phyloP scores from a whole-genome alignment of 2,797 vertebrate genomes.

The Choloepus didactylus region DNA sequence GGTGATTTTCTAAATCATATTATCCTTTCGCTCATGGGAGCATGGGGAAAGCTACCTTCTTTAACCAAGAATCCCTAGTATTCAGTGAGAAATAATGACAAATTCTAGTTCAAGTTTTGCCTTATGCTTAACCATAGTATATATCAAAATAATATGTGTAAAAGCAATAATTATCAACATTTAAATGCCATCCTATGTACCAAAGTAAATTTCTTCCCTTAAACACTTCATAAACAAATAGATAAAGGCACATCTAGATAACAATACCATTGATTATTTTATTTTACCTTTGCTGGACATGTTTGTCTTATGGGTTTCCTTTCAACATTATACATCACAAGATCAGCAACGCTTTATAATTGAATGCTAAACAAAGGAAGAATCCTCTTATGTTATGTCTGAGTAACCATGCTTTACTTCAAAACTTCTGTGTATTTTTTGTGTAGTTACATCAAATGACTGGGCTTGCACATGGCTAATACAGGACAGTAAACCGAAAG shows the following conservation, averaged over 20 bases:
- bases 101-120: background rate
- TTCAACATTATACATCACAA: background rate
- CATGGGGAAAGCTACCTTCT: background rate
- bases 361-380: too few species aligned
- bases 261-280: too few species aligned
- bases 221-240: background rate
- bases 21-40: background rate
- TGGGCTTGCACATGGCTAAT: background rate
- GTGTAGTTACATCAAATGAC: background rate
- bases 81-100: background rate
- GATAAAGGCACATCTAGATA: background rate
- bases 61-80: too few species aligned
- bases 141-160: too few species aligned
- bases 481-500: too few species aligned
- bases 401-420: accelerated
- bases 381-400: background rate
- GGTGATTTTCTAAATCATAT: background rate
- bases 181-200: background rate
- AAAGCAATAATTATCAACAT: background rate
- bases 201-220: background rate
- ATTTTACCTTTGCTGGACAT: background rate
- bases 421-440: background rate
- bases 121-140: background rate
- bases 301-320: background rate
- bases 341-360: background rate